These are phyloP conservation scores for Montipora foliosa DNA, from an alignment of 64 coral and sea anemone genomes.

Conservation along the genomic window DNA sequence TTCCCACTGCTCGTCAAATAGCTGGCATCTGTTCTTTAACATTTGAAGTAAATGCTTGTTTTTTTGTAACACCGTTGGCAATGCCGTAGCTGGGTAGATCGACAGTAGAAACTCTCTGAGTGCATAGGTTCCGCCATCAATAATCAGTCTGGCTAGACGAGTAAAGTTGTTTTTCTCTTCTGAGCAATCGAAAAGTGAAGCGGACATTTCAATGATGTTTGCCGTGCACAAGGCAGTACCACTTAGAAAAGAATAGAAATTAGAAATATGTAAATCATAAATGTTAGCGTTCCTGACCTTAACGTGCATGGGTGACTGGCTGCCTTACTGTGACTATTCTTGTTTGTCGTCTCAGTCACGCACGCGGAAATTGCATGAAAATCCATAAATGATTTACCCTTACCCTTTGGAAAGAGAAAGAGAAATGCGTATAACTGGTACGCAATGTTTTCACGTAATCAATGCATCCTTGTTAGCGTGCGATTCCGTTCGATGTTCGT, in stretches of 20 bases:
- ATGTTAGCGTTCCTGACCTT: too few species aligned
- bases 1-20: conserved; percentile 63
- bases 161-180: conserved; percentile 38
- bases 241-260: background rate
- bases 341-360: too few species aligned
- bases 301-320: too few species aligned
- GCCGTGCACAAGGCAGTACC: background rate
- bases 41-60: background rate
- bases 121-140: conserved; percentile 51
- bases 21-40: conserved; percentile 14
- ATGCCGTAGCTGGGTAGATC: background rate
- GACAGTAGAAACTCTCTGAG: conserved; percentile 16
- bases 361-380: too few species aligned
- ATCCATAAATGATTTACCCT: too few species aligned
- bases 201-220: background rate
- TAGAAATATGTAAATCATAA: background rate
- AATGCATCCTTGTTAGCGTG: too few species aligned
- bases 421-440: too few species aligned
- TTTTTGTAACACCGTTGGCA: background rate
- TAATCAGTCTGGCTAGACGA: conserved; percentile 20
- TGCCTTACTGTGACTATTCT: too few species aligned
- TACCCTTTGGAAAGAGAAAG: too few species aligned
- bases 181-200: background rate
- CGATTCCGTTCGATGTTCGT: too few species aligned
- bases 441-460: too few species aligned